Evolutionary conservation across 2,797 vertebrate species (phyloP), one percentile per base, ranked within the genome.

Genomic region (Brotula barbata): DNA sequence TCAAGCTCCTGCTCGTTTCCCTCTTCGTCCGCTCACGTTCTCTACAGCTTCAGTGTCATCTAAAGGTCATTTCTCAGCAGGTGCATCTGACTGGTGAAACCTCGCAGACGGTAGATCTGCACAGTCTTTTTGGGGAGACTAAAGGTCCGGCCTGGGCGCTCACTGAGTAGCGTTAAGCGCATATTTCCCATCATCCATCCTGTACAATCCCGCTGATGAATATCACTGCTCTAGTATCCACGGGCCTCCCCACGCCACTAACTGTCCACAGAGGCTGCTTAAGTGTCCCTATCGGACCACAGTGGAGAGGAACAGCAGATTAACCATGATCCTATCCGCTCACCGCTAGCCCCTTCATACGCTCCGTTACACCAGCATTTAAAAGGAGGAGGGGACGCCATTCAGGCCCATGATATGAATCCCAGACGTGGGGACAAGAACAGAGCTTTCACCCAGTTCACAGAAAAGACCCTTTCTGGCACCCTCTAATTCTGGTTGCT

Each of bases 281-380:
- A 91, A 93, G 92, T 92, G 89, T 92, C 90, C 90, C 88, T 90
- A 72, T 92, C 91, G 87, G 91, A 89, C 89, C 92, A 93, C 92
- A 89, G 71, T 46, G 78, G 90, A 78, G 89, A 92, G 89, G 90
- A 94, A 94, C 93, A 93, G 90, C 90, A 93, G 93, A 94, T 95
- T 95, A 95, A 83, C 89, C 90, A 92, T 93, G 93, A 95, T 95
- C 93, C 93, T 92, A 94, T 94, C 92, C 89, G 87, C 91, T 89
- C 88, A 77, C 89, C 73, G 88, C 90, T 89, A 91, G 85, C 80
- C 78, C 87, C 83, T 88, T 90, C 84, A 86, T 92, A 90, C 91
- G 48, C 84, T 91, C 83, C 84, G 87, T 90, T 91, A 93, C 92
- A 93, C 90, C 89, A 88, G 89, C 89, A 89, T 93, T 92, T 93